Evolutionary conservation across 1,140 invertebrate species (phyloP), one percentile per base, ranked within the genome.

Genomic region (Bilobella aurantiaca): DNA sequence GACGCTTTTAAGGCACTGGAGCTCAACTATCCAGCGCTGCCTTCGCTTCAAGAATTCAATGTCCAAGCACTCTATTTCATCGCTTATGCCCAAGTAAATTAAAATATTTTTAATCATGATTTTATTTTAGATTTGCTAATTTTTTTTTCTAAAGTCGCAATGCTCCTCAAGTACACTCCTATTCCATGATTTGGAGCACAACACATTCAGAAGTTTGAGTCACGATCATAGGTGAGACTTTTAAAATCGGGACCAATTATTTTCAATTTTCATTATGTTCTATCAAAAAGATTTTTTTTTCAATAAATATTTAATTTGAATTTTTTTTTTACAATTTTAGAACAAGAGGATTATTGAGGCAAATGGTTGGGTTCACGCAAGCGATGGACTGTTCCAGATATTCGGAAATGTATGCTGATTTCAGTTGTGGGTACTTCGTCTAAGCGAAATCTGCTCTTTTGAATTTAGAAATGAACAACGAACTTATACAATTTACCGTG

Each of bases 61-160:
- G 75, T 77, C 46, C 67, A 74, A 12, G 72, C 74, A 5, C 67
- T 81, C 30, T 81, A 80, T 72, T 80, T 78, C 65, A 53, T 82
- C 1, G 69, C 75, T 16, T 79, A 79, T 70, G 74, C 76, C 2
- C 80, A 71, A 58, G 72, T 67, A 64, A 66, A 58, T 65, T 65
- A 64, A 37, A 27, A 61, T 47, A 16, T 58, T 5, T 42, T 12
- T 42, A 18, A 42, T 12, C 8, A 42, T 42, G 8, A 18, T 12
- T n/a, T 42, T 8, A 42, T 18, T 12, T 42, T 12, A 42, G 34
- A 42, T 12, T 42, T 12, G 8, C 18, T 12, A 42, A 42, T 12
- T 12, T 42, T 18, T 42, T 8, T 53, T 53, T 53, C 12, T 23
- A n/a, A n/a, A 74, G 73, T 73, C 73, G 1, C 64, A 71, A 49